These are phyloP conservation scores for Salarias fasciatus DNA, from an alignment of 2,797 vertebrate genomes.

Conservation along the genomic window DNA sequence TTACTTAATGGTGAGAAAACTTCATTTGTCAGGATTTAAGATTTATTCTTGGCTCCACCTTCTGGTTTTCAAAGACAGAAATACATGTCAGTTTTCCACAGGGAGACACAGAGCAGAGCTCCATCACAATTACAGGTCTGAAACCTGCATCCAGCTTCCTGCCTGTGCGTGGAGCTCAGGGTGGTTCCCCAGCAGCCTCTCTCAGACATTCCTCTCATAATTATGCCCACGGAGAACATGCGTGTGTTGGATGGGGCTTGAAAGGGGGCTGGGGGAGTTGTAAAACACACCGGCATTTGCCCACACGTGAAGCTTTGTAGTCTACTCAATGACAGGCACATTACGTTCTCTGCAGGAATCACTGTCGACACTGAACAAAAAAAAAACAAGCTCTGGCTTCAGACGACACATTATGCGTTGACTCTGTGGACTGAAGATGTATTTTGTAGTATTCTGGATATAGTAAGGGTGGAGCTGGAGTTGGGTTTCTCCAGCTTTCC, in stretches of 20 bases:
- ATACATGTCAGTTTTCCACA: slow-evolving; percentile 13
- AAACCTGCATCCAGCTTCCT: slow-evolving; percentile 41
- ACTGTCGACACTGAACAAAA: slow-evolving; percentile 10
- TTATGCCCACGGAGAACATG: slow-evolving; percentile 32
- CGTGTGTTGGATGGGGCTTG: slow-evolving; percentile 15
- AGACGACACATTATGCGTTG: slow-evolving; percentile 39
- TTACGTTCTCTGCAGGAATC: slow-evolving; percentile 17
- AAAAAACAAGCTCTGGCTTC: slow-evolving; percentile 1
- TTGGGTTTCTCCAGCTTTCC: slow-evolving; percentile 12
- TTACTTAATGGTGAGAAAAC: slow-evolving; percentile 19
- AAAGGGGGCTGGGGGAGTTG: not conserved
- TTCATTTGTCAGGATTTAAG: slow-evolving; percentile 14
- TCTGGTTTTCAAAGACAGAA: not conserved
- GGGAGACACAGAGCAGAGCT: slow-evolving; percentile 10
- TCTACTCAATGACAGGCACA: slow-evolving; percentile 25
- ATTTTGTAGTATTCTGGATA: slow-evolving; percentile 24
- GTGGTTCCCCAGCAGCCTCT: slow-evolving; percentile 43
- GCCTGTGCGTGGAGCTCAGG: slow-evolving; percentile 42
- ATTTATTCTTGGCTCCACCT: not conserved
- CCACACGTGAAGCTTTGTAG: slow-evolving; percentile 31
- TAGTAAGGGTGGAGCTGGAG: slow-evolving; percentile 27
- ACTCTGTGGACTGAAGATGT: slow-evolving; percentile 41
- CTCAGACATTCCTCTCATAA: slow-evolving; percentile 67
- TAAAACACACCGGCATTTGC: slow-evolving; percentile 24
- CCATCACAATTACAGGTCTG: slow-evolving; percentile 41